Percentiles rank a stretch among this genome's conserved stretches.
Conservation (phyloP, 2,888 invertebrate species). For the Theretra japonica region DNA sequence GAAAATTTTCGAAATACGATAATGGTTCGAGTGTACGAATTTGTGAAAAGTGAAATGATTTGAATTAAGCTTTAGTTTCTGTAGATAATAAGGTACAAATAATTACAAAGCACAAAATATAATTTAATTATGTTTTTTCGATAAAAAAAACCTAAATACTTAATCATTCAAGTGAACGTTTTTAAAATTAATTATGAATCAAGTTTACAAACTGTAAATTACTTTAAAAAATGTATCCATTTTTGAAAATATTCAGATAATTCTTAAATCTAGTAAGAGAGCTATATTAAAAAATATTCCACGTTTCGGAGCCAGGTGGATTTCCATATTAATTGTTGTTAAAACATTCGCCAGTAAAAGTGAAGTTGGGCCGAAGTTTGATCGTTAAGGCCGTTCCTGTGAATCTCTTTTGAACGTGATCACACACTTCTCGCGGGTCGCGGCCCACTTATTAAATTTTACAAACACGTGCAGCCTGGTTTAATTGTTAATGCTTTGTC, state of each 20-base stretch:
- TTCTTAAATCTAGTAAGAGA: neutral
- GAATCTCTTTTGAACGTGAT: slow-evolving; percentile 43
- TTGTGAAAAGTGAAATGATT: too few relatives aligned
- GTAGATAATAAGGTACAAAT: too few relatives aligned
- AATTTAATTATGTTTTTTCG: too few relatives aligned
- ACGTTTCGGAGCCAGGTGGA: slow-evolving; percentile 8
- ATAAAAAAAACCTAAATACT: too few relatives aligned
- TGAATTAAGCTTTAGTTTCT: too few relatives aligned
- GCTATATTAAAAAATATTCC: neutral
- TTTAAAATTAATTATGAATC: too few relatives aligned
- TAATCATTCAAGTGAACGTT: too few relatives aligned
- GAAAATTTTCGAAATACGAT: neutral
- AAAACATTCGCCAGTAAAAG: slow-evolving; percentile 26
- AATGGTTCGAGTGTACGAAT: too few relatives aligned
- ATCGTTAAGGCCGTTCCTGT: slow-evolving; percentile 35
- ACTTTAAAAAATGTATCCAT: too few relatives aligned
- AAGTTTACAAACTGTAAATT: too few relatives aligned
- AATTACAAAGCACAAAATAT: too few relatives aligned
- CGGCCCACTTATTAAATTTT: slow-evolving; percentile 58
- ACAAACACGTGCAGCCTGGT: slow-evolving; percentile 54
- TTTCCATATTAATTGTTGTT: slow-evolving; percentile 36
- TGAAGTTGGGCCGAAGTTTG: slow-evolving; percentile 38
- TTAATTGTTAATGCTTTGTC: slow-evolving; percentile 47
- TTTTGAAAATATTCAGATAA: too few relatives aligned
- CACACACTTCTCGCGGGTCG: slow-evolving; percentile 40